A percentile compares a stretch with the other conserved stretches of the same genome.
Evolutionary conservation across 1,140 invertebrate genomes (phyloP).

Genomic region (Scaptomyza hsui): DNA sequence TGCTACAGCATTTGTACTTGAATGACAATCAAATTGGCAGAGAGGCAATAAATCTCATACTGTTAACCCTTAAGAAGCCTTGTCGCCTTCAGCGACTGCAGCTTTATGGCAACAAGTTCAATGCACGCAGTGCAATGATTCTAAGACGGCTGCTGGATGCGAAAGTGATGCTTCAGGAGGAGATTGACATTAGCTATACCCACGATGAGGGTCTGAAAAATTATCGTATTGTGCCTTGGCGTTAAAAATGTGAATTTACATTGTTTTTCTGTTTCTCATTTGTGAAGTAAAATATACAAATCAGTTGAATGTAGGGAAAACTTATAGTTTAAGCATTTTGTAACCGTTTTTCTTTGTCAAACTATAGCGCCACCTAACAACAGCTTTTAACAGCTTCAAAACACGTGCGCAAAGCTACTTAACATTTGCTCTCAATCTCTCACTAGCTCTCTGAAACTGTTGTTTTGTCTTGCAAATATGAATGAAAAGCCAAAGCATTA

Average conservation of each 20-base stretch:
- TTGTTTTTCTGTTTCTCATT: background rate
- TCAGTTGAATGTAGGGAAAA: background rate
- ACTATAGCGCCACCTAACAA: constrained; percentile 24
- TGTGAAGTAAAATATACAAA: constrained; percentile 4
- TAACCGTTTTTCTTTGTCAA: background rate
- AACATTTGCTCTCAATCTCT: constrained; percentile 8
- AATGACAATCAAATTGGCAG: constrained; percentile 56
- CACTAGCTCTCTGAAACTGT: background rate
- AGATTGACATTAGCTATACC: constrained; percentile 60
- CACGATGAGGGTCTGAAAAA: constrained; percentile 52
- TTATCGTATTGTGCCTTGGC: constrained; percentile 67
- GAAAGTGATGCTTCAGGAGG: constrained; percentile 46
- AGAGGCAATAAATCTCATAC: constrained; percentile 45
- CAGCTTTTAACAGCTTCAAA: constrained; percentile 20
- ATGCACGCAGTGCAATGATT: constrained; percentile 54
- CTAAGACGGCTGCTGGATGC: constrained; percentile 62
- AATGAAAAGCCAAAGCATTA: constrained; percentile 43
- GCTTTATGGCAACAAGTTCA: constrained; percentile 60
- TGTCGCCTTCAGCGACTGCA: constrained; percentile 44
- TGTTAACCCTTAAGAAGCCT: constrained; percentile 61
- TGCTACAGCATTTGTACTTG: constrained; percentile 51
- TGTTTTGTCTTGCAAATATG: constrained; percentile 31
- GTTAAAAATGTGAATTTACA: constrained; percentile 5
- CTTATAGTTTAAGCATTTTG: background rate
- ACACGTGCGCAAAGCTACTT: constrained; percentile 34